A percentile compares a stretch with the other conserved stretches of the same genome.
Evolutionary conservation across 2,113 vertebrate genomes (phyloP).

Genomic region (Phrynosoma blainvillii): DNA sequence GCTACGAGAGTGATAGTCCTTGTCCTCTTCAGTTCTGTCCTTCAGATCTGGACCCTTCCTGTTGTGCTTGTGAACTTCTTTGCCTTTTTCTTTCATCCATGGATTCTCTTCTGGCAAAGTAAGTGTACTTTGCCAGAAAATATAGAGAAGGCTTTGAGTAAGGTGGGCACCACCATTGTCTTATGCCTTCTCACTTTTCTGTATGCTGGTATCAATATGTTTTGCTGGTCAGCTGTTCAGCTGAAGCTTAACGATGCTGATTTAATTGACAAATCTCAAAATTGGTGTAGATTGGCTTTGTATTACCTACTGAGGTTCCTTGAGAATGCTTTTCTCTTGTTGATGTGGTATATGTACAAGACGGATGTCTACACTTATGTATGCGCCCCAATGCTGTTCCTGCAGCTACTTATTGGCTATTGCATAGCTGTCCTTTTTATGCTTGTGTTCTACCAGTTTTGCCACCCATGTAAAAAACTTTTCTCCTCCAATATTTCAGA

Average conservation of each 20-base stretch:
- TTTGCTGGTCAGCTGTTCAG: constrained; percentile 97
- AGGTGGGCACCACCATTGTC: constrained; percentile 90
- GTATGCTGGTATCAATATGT: constrained; percentile 97
- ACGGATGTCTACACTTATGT: constrained; percentile 88
- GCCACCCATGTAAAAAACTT: constrained; percentile 93
- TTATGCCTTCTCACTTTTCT: constrained; percentile 93
- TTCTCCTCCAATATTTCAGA: constrained; percentile 88
- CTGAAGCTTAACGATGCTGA: constrained; percentile 91
- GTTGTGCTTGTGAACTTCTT: constrained; percentile 88
- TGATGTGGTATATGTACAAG: constrained; percentile 90
- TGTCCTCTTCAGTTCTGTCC: constrained; percentile 93
- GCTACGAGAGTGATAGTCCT: constrained; percentile 89
- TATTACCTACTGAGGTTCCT: constrained; percentile 92
- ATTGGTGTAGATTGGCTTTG: constrained; percentile 87
- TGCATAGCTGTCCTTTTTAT: constrained; percentile 89
- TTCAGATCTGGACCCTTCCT: constrained; percentile 88
- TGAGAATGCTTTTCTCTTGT: constrained; percentile 90
- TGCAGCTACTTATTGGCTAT: constrained; percentile 89
- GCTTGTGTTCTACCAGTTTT: constrained; percentile 96
- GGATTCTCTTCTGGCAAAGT: constrained; percentile 93
- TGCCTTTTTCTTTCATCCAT: constrained; percentile 89
- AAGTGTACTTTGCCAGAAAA: constrained; percentile 93
- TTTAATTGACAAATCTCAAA: constrained; percentile 93
- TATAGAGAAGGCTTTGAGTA: constrained; percentile 92
- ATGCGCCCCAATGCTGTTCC: constrained; percentile 85